These are phyloP conservation scores for Pitangus sulphuratus DNA, from an alignment of 2,797 vertebrate species.

Conservation along the genomic window DNA sequence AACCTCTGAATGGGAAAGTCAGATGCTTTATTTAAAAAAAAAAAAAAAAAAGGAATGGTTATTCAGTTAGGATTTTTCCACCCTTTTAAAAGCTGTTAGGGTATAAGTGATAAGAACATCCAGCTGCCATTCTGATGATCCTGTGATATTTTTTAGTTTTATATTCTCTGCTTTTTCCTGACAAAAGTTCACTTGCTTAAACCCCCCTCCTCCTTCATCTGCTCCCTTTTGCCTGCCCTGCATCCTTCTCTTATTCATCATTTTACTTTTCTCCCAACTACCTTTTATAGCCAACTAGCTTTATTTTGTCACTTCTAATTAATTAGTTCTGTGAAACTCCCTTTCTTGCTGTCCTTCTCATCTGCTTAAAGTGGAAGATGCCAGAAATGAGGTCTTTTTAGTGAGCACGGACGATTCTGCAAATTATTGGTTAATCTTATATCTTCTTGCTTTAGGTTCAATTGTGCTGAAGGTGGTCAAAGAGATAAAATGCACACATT, in stretches of 20 bases:
- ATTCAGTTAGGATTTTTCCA: constrained; percentile 5
- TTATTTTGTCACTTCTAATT: background rate
- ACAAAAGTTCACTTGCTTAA: background rate
- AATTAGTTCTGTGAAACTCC: background rate
- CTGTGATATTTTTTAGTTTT: background rate
- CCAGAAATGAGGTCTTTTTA: background rate
- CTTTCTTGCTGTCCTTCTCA: background rate
- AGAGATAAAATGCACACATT: background rate
- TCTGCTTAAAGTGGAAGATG: background rate
- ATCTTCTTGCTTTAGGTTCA: background rate
- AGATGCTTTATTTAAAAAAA: background rate
- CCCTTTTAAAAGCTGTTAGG: background rate
- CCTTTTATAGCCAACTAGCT: background rate
- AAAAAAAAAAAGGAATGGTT: background rate
- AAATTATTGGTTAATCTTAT: background rate
- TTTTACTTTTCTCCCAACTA: background rate
- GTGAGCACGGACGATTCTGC: background rate
- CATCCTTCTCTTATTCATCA: background rate
- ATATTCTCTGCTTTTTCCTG: background rate
- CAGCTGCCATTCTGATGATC: background rate
- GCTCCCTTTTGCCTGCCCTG: background rate
- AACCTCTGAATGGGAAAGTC: constrained; percentile 25
- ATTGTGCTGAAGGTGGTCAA: background rate
- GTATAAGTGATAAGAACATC: background rate
- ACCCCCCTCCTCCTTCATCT: background rate